Conservation (phyloP, 2,797 vertebrate species). For the Pelobates cultripes region DNA sequence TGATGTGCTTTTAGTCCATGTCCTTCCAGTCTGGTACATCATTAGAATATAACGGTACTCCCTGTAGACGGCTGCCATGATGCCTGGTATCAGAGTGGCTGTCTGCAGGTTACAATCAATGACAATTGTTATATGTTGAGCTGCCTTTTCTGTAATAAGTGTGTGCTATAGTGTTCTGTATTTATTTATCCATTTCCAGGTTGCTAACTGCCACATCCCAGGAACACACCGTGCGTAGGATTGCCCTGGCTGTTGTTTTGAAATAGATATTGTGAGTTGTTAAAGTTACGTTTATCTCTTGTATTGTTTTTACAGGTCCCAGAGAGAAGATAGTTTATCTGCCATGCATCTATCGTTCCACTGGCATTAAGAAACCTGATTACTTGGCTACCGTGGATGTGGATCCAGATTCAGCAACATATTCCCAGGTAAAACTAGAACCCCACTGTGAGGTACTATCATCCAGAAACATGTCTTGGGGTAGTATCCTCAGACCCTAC, state of each 20-base stretch:
- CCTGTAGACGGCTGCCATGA: too few species aligned
- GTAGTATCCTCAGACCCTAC: too few species aligned
- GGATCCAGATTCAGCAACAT: slow-evolving; percentile 78
- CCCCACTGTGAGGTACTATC: too few species aligned
- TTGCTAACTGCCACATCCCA: neutral
- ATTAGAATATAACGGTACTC: too few species aligned
- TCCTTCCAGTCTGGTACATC: too few species aligned
- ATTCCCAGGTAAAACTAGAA: slow-evolving; percentile 76
- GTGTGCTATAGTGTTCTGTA: neutral
- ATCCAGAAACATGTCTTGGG: too few species aligned
- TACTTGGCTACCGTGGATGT: slow-evolving; percentile 92
- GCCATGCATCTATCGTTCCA: slow-evolving; percentile 90
- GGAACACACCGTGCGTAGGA: too few species aligned
- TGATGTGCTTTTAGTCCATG: neutral
- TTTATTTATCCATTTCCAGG: neutral
- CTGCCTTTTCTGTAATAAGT: too few species aligned
- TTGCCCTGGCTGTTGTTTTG: too few species aligned
- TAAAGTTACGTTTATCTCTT: neutral
- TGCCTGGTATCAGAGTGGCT: too few species aligned
- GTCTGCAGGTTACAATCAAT: too few species aligned
- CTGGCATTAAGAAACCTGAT: slow-evolving; percentile 80
- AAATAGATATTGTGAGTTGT: neutral
- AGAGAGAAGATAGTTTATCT: slow-evolving; percentile 88
- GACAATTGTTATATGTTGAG: too few species aligned
- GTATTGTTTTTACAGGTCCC: slow-evolving; percentile 68